Base-by-base conservation (phyloP, 2,797 vertebrate genomes). In the Urosaurus nigricauda region DNA sequence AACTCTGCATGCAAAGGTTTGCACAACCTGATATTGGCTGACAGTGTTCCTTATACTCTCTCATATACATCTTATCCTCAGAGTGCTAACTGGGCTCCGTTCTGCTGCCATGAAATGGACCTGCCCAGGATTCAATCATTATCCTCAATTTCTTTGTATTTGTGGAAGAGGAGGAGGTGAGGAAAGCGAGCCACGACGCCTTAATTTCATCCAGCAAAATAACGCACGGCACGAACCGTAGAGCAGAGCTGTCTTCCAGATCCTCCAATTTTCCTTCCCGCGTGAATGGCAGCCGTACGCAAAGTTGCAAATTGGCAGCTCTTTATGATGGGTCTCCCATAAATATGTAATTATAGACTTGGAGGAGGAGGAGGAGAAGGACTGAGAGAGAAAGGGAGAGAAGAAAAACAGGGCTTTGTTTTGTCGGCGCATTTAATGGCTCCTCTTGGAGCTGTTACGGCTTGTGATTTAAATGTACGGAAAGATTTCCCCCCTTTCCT, bases 371-470 rank as follows among this genome's bases (percentile, higher is more conserved):
- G 7, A 60, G 58, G n/a, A n/a, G n/a, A n/a, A 16, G 5, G 19
- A 60, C 3, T 5, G 19, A 60, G 4, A 6, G 19, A 68, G 26
- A 43, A 2, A 0, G 17, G 24, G 3, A 9, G 47, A 51, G 47
- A 51, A 51, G 47, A 5, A 16, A 73, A 58, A 79, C 29, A 7
- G 47, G 19, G 63, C 89, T 35, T 53, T 4, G 0, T 82, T 92
- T 86, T 75, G 84, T 89, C 90, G 73, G 88, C 79, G 75, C 74
- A 35, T 40, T 88, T 90, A 68, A 90, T 90, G 87, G 73, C 87
- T 91, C 87, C 89, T 94, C 37, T 71, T 4, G 0, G 89, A 93
- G 88, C 89, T 77, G 74, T 79, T 87, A 1, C 0, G 0, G 77
- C 24, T 74, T 83, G 0, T 4, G 89, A 84, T 83, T 92, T 83